A percentile compares a stretch with the other conserved stretches of the same genome.
These are phyloP conservation scores for Drosophila vallismaia DNA, from an alignment of 2,888 invertebrate genomes.

Conservation along the genomic window DNA sequence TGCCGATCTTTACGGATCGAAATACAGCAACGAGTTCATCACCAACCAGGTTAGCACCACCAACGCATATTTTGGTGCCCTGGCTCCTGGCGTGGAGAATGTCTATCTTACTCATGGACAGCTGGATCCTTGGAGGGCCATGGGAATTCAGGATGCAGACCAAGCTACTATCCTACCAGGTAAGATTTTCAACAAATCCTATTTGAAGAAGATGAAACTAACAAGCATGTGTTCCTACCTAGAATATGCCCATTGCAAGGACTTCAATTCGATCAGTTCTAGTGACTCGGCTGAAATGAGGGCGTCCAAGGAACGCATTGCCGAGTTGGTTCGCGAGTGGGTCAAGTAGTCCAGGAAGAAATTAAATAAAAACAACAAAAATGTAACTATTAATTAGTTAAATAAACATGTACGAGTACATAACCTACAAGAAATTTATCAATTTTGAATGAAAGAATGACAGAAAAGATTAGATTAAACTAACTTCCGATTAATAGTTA, in stretches of 20 bases:
- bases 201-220: background rate
- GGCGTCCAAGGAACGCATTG: conserved; percentile 79
- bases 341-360: conserved; percentile 39
- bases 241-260: conserved; percentile 82
- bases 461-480: background rate
- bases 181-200: conserved; percentile 14
- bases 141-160: conserved; percentile 83
- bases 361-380: background rate
- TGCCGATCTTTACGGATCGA: conserved; percentile 73
- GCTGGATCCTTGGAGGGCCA: conserved; percentile 86
- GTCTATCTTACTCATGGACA: conserved; percentile 85
- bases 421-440: background rate
- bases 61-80: conserved; percentile 85
- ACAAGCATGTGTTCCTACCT: background rate
- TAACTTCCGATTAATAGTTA: background rate
- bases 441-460: background rate
- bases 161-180: conserved; percentile 79
- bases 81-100: conserved; percentile 84
- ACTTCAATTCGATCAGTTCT: conserved; percentile 78
- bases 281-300: conserved; percentile 75
- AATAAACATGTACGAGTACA: conserved; percentile 1
- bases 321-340: conserved; percentile 79
- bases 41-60: conserved; percentile 76
- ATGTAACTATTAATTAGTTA: background rate
- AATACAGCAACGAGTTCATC: conserved; percentile 69